Percentiles rank a stretch among this genome's conserved stretches.
These are phyloP conservation scores for Tipula unca DNA, from an alignment of 2,888 invertebrate genomes.

Conservation along the genomic window DNA sequence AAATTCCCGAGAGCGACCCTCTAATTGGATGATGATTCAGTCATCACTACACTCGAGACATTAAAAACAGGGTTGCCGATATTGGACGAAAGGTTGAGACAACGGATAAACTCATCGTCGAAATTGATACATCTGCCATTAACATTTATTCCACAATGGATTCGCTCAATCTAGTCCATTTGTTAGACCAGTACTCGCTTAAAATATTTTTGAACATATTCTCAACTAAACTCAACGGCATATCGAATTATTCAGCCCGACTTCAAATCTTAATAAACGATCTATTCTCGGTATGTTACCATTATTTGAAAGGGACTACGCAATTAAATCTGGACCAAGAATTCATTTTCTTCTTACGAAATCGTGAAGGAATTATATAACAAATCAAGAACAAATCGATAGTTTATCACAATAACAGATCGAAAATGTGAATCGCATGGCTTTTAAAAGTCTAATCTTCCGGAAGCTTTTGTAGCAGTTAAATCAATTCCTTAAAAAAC, in stretches of 20 bases:
- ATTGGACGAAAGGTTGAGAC: constrained; percentile 95
- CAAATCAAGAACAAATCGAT: constrained; percentile 50
- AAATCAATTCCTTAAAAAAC: constrained; percentile 68
- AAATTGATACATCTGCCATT: constrained; percentile 92
- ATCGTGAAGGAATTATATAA: constrained; percentile 79
- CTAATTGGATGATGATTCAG: constrained; percentile 96
- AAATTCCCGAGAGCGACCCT: no score
- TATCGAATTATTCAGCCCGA: constrained; percentile 76
- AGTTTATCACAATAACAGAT: constrained; percentile 69
- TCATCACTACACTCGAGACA: constrained; percentile 95
- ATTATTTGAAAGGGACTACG: constrained; percentile 82
- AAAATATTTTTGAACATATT: constrained; percentile 99
- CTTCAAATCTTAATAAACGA: constrained; percentile 85
- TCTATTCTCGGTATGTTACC: constrained; percentile 90
- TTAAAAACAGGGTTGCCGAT: constrained; percentile 95
- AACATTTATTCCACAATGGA: constrained; percentile 99
- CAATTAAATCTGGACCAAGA: constrained; percentile 79
- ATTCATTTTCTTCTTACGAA: constrained; percentile 89
- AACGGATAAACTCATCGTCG: constrained; percentile 95
- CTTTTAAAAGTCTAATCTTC: constrained; percentile 70
- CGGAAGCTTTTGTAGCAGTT: constrained; percentile 69
- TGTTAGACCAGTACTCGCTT: constrained; percentile 96
- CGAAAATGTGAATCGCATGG: constrained; percentile 69
- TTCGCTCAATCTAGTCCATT: constrained; percentile 95
- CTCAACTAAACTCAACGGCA: constrained; percentile 70